These are phyloP conservation scores for Triplophysa rosa DNA, from an alignment of 2,113 vertebrate species.

Conservation along the genomic window DNA sequence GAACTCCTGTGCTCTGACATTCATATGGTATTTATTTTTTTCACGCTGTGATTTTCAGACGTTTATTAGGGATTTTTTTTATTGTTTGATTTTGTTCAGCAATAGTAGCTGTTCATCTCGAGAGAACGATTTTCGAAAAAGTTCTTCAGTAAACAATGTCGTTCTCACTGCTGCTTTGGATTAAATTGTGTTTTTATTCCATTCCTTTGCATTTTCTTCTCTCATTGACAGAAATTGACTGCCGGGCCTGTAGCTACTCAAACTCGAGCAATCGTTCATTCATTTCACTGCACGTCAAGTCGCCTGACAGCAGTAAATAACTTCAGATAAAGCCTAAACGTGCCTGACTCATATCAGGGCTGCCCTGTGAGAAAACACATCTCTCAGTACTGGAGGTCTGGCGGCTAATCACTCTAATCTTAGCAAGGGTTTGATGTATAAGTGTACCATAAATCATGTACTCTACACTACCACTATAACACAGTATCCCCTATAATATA, in stretches of 20 bases:
- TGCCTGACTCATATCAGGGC: background rate
- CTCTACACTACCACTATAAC: background rate
- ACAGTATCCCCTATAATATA: background rate
- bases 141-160: too few relatives aligned
- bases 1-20: constrained; percentile 49
- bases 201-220: background rate
- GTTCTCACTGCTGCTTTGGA: background rate
- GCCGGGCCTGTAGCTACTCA: constrained; percentile 10
- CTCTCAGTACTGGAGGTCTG: background rate
- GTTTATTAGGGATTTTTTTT: constrained; percentile 1
- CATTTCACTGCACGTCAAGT: constrained; percentile 4
- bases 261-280: constrained; percentile 27
- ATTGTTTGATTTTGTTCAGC: background rate
- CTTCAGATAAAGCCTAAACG: constrained; percentile 4
- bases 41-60: background rate
- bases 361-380: background rate
- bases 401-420: constrained; percentile 1
- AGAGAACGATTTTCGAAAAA: background rate
- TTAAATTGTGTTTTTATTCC: background rate
- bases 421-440: background rate
- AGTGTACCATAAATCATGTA: constrained; percentile 6
- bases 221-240: constrained; percentile 29
- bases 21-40: constrained; percentile 27
- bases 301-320: constrained; percentile 27
- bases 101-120: background rate